A percentile compares a stretch with the other conserved stretches of the same genome.
Conservation (phyloP, 2,113 vertebrate species). For the Coturnix japonica region DNA sequence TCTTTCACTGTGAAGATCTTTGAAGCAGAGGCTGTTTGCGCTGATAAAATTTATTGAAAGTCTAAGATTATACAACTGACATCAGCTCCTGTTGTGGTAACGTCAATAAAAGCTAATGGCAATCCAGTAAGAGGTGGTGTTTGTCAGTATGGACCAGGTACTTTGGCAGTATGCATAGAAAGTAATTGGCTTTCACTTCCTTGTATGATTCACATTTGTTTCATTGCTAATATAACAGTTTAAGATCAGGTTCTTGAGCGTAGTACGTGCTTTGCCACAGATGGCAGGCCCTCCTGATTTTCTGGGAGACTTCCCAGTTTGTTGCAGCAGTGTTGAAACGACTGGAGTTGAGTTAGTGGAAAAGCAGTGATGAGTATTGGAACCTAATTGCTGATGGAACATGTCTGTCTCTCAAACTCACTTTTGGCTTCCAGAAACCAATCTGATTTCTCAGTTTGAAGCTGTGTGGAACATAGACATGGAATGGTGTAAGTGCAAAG, state of each 20-base stretch:
- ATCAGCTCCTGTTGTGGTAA: not conserved
- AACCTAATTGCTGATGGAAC: not conserved
- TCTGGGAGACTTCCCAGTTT: not conserved
- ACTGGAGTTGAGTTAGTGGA: not conserved
- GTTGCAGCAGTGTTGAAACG: not conserved
- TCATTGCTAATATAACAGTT: not conserved
- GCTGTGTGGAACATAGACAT: not conserved
- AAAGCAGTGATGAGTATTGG: not conserved
- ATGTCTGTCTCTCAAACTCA: not conserved
- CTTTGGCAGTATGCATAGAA: not conserved
- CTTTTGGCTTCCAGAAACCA: not conserved
- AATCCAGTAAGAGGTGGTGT: fast-evolving
- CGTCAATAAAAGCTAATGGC: not conserved
- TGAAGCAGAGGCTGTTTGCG: not conserved
- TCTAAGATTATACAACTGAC: not conserved
- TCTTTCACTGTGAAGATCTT: not conserved
- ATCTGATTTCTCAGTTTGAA: not conserved
- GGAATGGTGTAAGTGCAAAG: not conserved
- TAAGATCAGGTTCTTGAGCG: not conserved
- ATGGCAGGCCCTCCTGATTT: not conserved
- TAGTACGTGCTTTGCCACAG: not conserved
- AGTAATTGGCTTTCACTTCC: not conserved
- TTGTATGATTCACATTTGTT: not conserved
- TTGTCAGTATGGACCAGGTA: not conserved
- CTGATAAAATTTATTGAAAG: not conserved